phyloP scores from a whole-genome alignment of 2,113 vertebrate species.

The Trematocara marginatum region DNA sequence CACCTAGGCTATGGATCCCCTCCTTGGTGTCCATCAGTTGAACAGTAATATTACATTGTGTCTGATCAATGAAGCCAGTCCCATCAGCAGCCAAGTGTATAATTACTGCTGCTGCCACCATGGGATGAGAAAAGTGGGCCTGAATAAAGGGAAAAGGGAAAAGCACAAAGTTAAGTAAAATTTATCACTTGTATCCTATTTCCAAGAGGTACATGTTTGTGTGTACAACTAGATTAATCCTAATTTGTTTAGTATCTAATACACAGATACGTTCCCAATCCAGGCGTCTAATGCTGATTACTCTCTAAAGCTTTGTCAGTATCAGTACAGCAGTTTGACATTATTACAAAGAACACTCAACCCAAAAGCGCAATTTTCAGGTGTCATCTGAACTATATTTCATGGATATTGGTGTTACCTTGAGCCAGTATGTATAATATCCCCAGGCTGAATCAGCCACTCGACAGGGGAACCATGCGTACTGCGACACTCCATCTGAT shows the following conservation, averaged over 20 bases:
- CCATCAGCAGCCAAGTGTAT: constrained; percentile 93
- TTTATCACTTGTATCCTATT: neutral
- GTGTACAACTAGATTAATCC: neutral
- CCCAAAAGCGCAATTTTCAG: neutral
- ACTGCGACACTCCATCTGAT: constrained; percentile 85
- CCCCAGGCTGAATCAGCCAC: constrained; percentile 74
- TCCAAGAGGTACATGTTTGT: neutral
- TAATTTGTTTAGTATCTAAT: neutral
- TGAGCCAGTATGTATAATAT: constrained; percentile 84
- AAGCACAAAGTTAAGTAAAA: neutral
- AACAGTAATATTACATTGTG: constrained; percentile 88
- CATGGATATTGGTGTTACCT: constrained; percentile 71
- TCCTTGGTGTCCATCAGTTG: constrained; percentile 91
- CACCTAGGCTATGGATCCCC: constrained; percentile 86
- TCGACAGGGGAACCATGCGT: constrained; percentile 93
- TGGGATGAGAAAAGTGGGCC: constrained; percentile 91
- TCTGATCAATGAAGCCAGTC: constrained; percentile 86
- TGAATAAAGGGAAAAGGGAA: constrained; percentile 38
- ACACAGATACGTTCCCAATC: neutral
- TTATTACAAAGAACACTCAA: neutral
- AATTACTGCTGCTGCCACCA: constrained; percentile 93
- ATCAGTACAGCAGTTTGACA: neutral
- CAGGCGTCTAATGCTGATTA: neutral
- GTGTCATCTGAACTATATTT: neutral
- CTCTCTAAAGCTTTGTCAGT: neutral